Evolutionary conservation across 2,888 invertebrate genomes (phyloP).

Genomic region (Stomorhina lunata): DNA sequence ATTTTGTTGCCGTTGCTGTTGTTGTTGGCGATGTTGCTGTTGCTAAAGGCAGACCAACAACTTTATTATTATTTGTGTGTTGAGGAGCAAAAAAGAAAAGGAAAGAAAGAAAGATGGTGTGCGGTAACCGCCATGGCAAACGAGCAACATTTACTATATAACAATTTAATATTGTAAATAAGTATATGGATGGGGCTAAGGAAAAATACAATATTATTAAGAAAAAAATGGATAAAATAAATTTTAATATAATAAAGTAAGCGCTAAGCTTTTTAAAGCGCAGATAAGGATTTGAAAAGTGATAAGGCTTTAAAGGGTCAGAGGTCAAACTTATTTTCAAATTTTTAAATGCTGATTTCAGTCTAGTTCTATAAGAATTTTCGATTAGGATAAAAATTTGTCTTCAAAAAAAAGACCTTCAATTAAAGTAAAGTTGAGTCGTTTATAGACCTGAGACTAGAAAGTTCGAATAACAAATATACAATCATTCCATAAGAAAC

Average conservation of each 20-base stretch:
- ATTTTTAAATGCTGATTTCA: too few species aligned
- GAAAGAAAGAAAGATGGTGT: conserved; percentile 44
- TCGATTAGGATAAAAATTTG: too few species aligned
- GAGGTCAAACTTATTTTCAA: too few species aligned
- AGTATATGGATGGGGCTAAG: conserved; percentile 9
- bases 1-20: neutral
- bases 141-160: conserved; percentile 33
- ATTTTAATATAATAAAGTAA: conserved; percentile 29
- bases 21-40: neutral
- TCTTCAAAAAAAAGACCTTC: too few species aligned
- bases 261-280: conserved; percentile 47
- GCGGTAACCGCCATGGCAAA: conserved; percentile 50
- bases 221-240: neutral
- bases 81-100: too few species aligned
- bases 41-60: conserved; percentile 73
- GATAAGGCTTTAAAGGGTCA: neutral
- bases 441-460: too few species aligned
- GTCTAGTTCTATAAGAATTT: too few species aligned
- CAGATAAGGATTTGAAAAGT: neutral
- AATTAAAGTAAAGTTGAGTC: too few species aligned
- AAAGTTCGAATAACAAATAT: too few species aligned
- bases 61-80: conserved; percentile 74
- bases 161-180: conserved; percentile 42
- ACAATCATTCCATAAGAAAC: too few species aligned
- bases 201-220: conserved; percentile 10